Evolutionary conservation across 2,888 invertebrate species (phyloP), one percentile per base, ranked within the genome.

Genomic region (Lomographa bimaculata): DNA sequence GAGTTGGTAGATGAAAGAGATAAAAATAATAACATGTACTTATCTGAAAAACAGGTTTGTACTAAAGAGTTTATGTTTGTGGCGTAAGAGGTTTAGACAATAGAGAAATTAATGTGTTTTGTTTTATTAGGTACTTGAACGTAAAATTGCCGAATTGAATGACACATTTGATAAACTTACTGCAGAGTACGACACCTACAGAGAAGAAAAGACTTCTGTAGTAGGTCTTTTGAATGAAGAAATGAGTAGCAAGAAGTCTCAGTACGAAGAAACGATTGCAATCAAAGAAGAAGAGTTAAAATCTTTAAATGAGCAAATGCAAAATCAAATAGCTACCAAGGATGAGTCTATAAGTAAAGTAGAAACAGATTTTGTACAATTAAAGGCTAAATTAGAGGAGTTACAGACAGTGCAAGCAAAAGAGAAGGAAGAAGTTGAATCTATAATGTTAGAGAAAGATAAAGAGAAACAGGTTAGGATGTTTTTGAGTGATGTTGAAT

Each of bases 11-110:
- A 29, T 33, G 71, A 75, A 44, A 75, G 65, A 41, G 59, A 68
- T 16, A 62, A 55, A 40, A 24, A 65, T n/a, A 50, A 48, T 10
- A 57, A 47, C 10, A 56, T 75, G 41, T 51, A 67, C 23, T 43
- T 40, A 9, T 35, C 50, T 45, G 64, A 80, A 47, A 79, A 76
- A 61, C 68, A 85, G 85, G 87, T 87, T 76, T 56, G 84, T 79
- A 49, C 8, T 2, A 5, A 12, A 39, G 41, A 28, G 23, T 27
- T 24, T 55, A 51, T 56, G 14, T 27, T 36, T 47, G 63, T 73
- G 63, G 12, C 41, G 65, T 72, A 25, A 11, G 2, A 7, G 1
- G 6, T 25, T 10, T 23, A 16, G 5, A 11, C 36, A 10, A 34
- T 36, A 34, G 21, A 10, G 17, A 28, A 43, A 37, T 57, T 50